Evolutionary conservation across 2,797 vertebrate genomes (phyloP).

Genomic region (Australoheros facetus): DNA sequence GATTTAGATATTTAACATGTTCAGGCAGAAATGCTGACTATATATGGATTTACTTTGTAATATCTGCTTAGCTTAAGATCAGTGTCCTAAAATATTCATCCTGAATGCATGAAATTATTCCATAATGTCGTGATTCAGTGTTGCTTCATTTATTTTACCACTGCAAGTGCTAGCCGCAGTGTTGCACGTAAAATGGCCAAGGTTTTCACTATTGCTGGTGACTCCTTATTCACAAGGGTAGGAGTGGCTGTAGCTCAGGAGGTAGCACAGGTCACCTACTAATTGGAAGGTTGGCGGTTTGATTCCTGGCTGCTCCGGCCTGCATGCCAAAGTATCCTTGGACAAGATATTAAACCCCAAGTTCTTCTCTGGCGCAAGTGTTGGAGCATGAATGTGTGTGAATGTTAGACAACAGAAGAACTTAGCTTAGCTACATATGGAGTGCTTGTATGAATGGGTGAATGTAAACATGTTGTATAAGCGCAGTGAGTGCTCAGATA

Average conservation of each 20-base stretch:
- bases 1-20: not conserved
- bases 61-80: not conserved
- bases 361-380: no score
- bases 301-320: no score
- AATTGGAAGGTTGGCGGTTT: no score
- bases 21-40: not conserved
- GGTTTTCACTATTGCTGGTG: not conserved
- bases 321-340: no score
- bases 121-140: not conserved
- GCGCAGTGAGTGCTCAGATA: no score
- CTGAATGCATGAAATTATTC: not conserved
- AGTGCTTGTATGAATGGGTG: no score
- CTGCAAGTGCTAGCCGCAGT: rapidly evolving
- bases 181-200: not conserved
- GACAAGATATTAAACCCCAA: no score
- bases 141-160: not conserved
- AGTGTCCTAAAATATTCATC: not conserved
- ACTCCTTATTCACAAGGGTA: not conserved
- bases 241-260: no score
- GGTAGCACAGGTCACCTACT: not conserved
- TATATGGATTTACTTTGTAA: not conserved
- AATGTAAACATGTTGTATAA: no score
- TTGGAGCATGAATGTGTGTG: no score
- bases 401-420: no score
- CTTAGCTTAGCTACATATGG: no score